phyloP scores from a whole-genome alignment of 2,888 invertebrate genomes.

The Lasioglossum malachurum region DNA sequence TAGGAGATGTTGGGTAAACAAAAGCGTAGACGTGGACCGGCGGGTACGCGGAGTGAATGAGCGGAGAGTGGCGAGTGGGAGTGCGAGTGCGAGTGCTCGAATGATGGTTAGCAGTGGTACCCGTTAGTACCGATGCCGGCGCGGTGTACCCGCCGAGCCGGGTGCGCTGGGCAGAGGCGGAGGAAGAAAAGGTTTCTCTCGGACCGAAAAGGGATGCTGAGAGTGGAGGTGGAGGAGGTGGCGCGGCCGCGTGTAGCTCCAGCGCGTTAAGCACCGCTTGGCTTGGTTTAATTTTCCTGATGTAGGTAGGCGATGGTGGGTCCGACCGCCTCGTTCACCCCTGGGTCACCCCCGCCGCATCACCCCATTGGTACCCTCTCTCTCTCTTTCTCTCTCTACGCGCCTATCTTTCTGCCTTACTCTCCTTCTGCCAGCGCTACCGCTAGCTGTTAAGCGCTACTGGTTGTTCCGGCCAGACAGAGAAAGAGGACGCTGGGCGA shows the following conservation, averaged over 20 bases:
- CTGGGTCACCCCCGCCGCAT: constrained; percentile 73
- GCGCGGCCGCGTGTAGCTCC: constrained; percentile 77
- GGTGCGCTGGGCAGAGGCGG: constrained; percentile 44
- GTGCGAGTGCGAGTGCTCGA: constrained; percentile 61
- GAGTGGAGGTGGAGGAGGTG: constrained; percentile 69
- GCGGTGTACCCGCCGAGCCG: background rate
- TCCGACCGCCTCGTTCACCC: constrained; percentile 78
- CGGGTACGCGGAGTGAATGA: constrained; percentile 73
- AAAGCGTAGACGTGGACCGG: constrained; percentile 80
- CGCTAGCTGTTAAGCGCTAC: constrained; percentile 70
- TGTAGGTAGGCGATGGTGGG: constrained; percentile 83
- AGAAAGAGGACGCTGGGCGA: constrained; percentile 53
- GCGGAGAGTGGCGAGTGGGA: constrained; percentile 67
- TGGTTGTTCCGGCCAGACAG: constrained; percentile 65
- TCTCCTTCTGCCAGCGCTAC: constrained; percentile 52
- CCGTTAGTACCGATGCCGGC: constrained; percentile 50
- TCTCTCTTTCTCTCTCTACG: background rate
- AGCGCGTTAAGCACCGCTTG: constrained; percentile 84
- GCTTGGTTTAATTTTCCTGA: constrained; percentile 85
- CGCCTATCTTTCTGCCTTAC: background rate
- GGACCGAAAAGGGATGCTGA: constrained; percentile 70
- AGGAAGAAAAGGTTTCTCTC: constrained; percentile 66
- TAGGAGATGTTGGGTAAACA: constrained; percentile 84
- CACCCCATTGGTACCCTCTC: constrained; percentile 68
- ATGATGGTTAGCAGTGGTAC: constrained; percentile 63